A percentile compares a stretch with the other conserved stretches of the same genome.
These are phyloP conservation scores for Bombus picipes DNA, from an alignment of 1,140 invertebrate species.

Conservation along the genomic window DNA sequence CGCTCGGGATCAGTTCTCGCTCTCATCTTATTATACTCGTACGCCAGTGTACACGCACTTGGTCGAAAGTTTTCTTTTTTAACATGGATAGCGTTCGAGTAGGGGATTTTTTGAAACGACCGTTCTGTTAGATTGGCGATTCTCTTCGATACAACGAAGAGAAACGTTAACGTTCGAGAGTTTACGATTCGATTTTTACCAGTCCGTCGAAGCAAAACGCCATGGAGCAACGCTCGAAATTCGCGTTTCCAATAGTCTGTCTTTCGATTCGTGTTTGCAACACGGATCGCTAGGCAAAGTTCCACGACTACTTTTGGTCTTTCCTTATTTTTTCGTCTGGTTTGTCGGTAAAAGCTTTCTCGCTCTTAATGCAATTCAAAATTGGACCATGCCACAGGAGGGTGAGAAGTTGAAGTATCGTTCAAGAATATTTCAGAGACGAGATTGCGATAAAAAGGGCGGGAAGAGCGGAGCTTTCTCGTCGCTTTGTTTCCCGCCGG, in stretches of 20 bases:
- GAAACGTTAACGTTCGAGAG: too few relatives aligned
- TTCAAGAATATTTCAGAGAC: background rate
- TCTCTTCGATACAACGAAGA: too few relatives aligned
- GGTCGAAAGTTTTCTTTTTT: background rate
- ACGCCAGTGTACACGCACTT: too few relatives aligned
- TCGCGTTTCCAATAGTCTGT: too few relatives aligned
- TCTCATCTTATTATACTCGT: background rate
- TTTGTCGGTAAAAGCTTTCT: background rate
- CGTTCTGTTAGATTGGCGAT: too few relatives aligned
- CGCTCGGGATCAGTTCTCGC: background rate
- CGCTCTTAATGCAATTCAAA: background rate
- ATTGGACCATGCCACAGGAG: constrained; percentile 10
- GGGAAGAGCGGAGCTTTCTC: background rate
- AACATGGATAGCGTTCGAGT: background rate
- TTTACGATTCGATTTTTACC: too few relatives aligned
- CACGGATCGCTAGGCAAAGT: background rate
- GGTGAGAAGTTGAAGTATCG: background rate
- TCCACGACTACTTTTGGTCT: background rate
- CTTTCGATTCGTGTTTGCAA: background rate
- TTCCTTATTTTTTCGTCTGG: background rate
- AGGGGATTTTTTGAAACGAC: background rate
- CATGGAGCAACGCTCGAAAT: too few relatives aligned
- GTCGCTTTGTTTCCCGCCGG: constrained; percentile 44
- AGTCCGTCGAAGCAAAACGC: too few relatives aligned
- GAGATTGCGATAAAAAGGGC: constrained; percentile 4